phyloP scores from a whole-genome alignment of 2,113 vertebrate genomes.

The Strix aluco region DNA sequence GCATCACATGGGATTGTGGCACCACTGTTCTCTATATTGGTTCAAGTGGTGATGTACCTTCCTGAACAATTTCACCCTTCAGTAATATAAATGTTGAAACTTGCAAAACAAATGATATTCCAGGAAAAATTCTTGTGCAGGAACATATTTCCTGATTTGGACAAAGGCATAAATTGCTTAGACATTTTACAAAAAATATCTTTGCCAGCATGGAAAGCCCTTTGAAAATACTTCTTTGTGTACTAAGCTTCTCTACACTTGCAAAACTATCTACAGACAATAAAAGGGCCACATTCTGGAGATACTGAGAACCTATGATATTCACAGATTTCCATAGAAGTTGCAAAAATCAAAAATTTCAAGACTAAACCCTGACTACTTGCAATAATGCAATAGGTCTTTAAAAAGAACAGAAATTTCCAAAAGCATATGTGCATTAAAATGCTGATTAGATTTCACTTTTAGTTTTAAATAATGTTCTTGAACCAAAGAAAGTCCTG shows the following conservation, averaged over 20 bases:
- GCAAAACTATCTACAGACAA: background rate
- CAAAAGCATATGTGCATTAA: background rate
- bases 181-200: background rate
- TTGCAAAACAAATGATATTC: background rate
- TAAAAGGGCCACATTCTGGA: background rate
- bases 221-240: background rate
- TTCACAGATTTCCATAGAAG: background rate
- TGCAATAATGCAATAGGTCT: background rate
- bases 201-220: background rate
- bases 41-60: background rate
- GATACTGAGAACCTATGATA: background rate
- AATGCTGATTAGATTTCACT: background rate
- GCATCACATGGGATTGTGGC: background rate
- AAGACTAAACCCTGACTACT: background rate
- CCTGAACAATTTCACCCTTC: background rate
- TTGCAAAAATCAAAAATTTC: background rate
- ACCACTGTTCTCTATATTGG: accelerated
- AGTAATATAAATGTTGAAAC: background rate
- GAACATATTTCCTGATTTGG: background rate
- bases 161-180: background rate
- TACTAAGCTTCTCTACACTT: background rate
- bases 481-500: background rate
- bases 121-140: background rate
- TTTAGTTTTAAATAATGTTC: background rate
- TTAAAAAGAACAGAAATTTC: background rate